phyloP scores from a whole-genome alignment of 92 coral and sea anemone species.

The Blastomussa wellsi region DNA sequence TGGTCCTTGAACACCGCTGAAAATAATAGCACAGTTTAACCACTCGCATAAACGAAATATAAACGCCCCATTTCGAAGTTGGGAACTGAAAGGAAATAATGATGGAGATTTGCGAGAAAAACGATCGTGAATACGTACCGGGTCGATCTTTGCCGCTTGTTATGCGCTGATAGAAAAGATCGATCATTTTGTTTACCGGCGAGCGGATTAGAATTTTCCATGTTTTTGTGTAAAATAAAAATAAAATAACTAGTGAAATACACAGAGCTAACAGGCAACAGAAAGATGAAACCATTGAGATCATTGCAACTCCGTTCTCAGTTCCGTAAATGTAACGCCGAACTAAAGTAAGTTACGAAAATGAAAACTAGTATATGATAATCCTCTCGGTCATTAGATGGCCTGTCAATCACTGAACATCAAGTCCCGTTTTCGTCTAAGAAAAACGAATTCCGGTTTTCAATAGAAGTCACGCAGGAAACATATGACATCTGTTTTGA shows the following conservation, averaged over 20 bases:
- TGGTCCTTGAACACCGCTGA: conserved; percentile 15
- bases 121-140: not conserved
- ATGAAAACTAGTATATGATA: no score
- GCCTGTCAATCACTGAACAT: not conserved
- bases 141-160: not conserved
- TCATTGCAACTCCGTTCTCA: not conserved
- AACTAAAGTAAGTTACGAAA: not conserved
- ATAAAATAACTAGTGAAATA: not conserved
- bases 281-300: not conserved
- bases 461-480: not conserved
- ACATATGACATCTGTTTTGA: not conserved
- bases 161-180: conserved; percentile 9
- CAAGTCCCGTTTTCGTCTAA: not conserved
- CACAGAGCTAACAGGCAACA: not conserved
- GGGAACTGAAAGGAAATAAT: no score
- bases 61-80: no score
- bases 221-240: conserved; percentile 8
- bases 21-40: not conserved
- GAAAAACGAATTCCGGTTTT: not conserved
- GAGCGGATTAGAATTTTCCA: conserved; percentile 13
- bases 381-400: not conserved
- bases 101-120: no score
- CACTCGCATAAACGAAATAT: no score
- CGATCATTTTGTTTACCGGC: not conserved
- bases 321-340: no score